These are phyloP conservation scores for Scaptomyza graminum DNA, from an alignment of 1,140 invertebrate species.

Conservation along the genomic window DNA sequence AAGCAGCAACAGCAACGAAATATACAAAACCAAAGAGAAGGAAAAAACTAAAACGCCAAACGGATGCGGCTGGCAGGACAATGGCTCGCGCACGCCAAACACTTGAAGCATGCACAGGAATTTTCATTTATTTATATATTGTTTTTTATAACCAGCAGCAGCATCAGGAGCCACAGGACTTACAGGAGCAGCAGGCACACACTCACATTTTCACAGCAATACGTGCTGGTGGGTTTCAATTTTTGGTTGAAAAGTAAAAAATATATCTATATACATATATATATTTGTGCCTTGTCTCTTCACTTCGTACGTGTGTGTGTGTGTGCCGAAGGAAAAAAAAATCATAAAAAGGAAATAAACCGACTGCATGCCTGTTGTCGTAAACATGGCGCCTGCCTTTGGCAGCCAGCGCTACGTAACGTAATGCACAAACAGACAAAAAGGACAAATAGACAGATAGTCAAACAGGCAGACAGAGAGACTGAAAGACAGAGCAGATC, in stretches of 20 bases:
- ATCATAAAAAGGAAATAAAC: slow-evolving; percentile 72
- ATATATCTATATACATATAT: slow-evolving; percentile 20
- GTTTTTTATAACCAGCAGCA: slow-evolving; percentile 73
- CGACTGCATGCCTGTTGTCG: slow-evolving; percentile 72
- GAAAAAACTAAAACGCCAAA: slow-evolving; percentile 55
- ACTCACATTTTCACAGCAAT: slow-evolving; percentile 59
- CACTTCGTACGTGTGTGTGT: not conserved
- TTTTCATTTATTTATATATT: slow-evolving; percentile 83
- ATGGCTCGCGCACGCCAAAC: slow-evolving; percentile 78
- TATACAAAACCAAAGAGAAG: not conserved
- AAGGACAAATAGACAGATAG: slow-evolving; percentile 7
- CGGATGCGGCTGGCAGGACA: slow-evolving; percentile 74
- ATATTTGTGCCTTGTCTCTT: slow-evolving; percentile 31
- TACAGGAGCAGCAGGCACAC: slow-evolving; percentile 23
- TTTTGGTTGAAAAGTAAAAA: slow-evolving; percentile 77
- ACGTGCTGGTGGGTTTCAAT: slow-evolving; percentile 73
- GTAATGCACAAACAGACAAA: slow-evolving; percentile 54
- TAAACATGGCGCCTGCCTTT: slow-evolving; percentile 73
- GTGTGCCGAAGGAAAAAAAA: slow-evolving; percentile 31
- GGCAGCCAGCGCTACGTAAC: slow-evolving; percentile 68
- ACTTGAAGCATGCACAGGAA: slow-evolving; percentile 81
- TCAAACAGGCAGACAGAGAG: not conserved
- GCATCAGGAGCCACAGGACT: slow-evolving; percentile 6
- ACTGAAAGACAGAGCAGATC: not conserved
- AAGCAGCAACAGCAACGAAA: slow-evolving; percentile 23